Percentiles rank a stretch among this genome's conserved stretches.
These are phyloP conservation scores for Leptestheria dahalacensis DNA, from an alignment of 1,140 invertebrate species.

Conservation along the genomic window DNA sequence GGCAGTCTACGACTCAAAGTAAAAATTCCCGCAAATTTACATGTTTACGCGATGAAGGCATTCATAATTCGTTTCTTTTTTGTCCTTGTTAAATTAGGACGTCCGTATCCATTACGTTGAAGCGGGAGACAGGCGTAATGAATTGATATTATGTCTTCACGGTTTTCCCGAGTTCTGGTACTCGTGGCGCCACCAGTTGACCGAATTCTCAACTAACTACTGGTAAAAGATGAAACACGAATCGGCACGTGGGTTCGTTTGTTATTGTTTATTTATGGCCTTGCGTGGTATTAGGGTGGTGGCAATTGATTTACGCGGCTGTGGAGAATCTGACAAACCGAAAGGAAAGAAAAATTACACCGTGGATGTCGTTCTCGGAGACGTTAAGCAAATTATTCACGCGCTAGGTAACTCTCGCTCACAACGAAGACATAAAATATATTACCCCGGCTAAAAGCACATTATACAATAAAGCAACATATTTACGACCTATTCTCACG, in stretches of 20 bases:
- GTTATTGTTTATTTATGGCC: too few species aligned
- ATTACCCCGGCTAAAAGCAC: background rate
- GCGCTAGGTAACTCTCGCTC: conserved; percentile 35
- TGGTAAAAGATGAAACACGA: conserved; percentile 32
- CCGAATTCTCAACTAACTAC: conserved; percentile 42
- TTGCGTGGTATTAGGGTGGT: conserved; percentile 41
- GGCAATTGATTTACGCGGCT: conserved; percentile 63
- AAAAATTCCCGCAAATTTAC: background rate
- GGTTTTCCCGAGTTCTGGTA: conserved; percentile 68
- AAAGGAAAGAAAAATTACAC: conserved; percentile 40
- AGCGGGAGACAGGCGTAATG: conserved; percentile 38
- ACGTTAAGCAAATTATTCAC: conserved; percentile 50
- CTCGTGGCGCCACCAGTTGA: conserved; percentile 48
- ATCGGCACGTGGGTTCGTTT: too few species aligned
- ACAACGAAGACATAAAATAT: background rate
- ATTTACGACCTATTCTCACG: background rate
- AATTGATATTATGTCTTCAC: conserved; percentile 49
- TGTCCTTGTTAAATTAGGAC: conserved; percentile 30
- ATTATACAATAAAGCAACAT: background rate
- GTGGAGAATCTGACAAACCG: conserved; percentile 69
- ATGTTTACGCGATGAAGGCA: background rate
- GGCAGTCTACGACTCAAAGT: background rate
- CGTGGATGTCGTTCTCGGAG: conserved; percentile 42
- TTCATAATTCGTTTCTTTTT: background rate
- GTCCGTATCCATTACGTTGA: conserved; percentile 62